Evolutionary conservation across 2,888 invertebrate genomes (phyloP), one percentile per base, ranked within the genome.

Genomic region (Drosophila setosimentum): DNA sequence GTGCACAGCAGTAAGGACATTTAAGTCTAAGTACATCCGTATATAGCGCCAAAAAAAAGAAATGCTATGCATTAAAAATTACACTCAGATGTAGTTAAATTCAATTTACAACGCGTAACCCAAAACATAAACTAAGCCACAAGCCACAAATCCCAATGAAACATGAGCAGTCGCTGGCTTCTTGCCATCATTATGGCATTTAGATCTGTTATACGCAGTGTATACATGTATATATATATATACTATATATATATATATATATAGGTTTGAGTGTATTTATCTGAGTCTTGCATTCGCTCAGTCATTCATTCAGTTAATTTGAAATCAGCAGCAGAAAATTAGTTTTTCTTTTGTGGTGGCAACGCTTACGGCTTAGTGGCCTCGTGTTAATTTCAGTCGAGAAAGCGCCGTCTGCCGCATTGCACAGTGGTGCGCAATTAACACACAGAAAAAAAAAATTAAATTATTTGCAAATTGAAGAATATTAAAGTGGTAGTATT

Each of bases 291-390:
- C 62, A 75, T 73, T 87, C 68, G 58, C 73, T 79, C 70, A 78
- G 75, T 87, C 88, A 90, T 88, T 91, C 83, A 81, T 82, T 91
- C 78, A 81, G 82, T 83, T 91, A 89, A 91, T 91, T 90, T 78
- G 89, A 91, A 91, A 91, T 91, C 92, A 91, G 82, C 76, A 88
- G 88, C 91, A 91, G 90, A 91, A 91, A 91, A 91, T 91, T 90
- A 89, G 88, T 91, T 91, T 91, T 85, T 73, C 76, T 67, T 78
- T 80, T 69, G 70, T 70, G 67, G 53, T 70, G 64, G 53, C 63
- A 57, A 49, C 59, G 71, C 78, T 59, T 51, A 49, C 65, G 83
- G 83, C 81, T 83, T 89, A 83, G 67, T 72, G 75, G 57, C 67
- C 68, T 55, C 57, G 63, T 69, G 57, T 69, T 69, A 75, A 78